phyloP scores from a whole-genome alignment of 1,140 invertebrate species.

The Cephus cinctus region DNA sequence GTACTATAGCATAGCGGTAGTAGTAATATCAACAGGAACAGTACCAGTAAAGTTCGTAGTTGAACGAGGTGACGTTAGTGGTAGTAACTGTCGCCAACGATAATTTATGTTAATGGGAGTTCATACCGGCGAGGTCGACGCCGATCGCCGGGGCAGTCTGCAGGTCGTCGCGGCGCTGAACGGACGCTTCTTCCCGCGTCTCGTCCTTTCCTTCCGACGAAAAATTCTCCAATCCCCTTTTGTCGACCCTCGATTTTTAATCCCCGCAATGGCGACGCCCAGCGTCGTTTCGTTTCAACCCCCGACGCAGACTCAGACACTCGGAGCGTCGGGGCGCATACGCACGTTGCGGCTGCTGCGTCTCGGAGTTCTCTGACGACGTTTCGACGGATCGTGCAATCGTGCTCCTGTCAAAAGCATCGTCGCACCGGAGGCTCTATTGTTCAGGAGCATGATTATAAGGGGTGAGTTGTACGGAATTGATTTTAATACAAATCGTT shows the following conservation, averaged over 20 bases:
- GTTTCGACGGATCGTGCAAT: too few relatives aligned
- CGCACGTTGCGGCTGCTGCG: conserved; percentile 22
- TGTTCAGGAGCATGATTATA: too few relatives aligned
- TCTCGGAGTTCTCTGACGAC: conserved; percentile 20
- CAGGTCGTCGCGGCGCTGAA: conserved; percentile 40
- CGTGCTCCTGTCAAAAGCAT: too few relatives aligned
- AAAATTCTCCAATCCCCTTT: conserved; percentile 15
- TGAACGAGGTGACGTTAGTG: conserved; percentile 32
- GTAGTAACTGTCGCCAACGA: conserved; percentile 54
- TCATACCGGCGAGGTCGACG: conserved; percentile 40
- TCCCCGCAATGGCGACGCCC: conserved; percentile 52
- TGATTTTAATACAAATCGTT: too few relatives aligned
- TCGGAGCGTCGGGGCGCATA: conserved; percentile 14
- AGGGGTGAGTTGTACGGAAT: too few relatives aligned
- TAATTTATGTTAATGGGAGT: conserved; percentile 58
- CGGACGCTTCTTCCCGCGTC: conserved; percentile 30
- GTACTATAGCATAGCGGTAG: too few relatives aligned
- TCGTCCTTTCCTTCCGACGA: not conserved
- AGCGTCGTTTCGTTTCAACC: conserved; percentile 28
- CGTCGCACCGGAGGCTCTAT: too few relatives aligned
- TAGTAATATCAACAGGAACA: too few relatives aligned
- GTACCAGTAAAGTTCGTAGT: too few relatives aligned
- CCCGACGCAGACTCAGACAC: conserved; percentile 33
- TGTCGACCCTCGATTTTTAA: conserved; percentile 28
- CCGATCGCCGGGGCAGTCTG: conserved; percentile 46